These are phyloP conservation scores for Nycticorax nycticorax DNA, from an alignment of 2,113 vertebrate genomes.

Conservation along the genomic window DNA sequence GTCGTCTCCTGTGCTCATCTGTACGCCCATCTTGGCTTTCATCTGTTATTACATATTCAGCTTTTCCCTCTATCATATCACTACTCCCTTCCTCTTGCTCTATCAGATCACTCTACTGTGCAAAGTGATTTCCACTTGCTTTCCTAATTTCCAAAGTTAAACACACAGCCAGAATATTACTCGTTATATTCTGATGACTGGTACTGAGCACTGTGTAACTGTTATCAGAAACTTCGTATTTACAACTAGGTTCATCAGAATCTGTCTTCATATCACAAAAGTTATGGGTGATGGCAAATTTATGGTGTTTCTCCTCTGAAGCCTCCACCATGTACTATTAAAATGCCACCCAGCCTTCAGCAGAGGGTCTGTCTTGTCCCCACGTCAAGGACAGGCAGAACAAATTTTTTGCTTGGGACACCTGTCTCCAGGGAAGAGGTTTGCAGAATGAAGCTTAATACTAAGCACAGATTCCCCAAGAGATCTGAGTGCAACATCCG, in stretches of 20 bases:
- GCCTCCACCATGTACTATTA: background rate
- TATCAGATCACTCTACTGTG: background rate
- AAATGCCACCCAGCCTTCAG: background rate
- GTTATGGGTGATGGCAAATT: accelerated
- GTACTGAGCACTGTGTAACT: background rate
- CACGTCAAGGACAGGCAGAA: background rate
- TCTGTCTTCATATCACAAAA: background rate
- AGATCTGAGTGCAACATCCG: too few species aligned
- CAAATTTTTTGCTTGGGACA: too few species aligned
- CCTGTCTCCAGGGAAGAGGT: background rate
- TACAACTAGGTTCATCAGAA: background rate
- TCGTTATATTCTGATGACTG: background rate
- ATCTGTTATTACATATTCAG: background rate
- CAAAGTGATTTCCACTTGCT: background rate
- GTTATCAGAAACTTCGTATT: background rate
- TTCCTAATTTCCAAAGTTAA: background rate
- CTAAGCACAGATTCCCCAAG: background rate
- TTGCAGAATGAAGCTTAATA: background rate
- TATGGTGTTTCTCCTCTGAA: background rate
- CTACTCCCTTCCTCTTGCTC: background rate
- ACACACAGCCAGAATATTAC: background rate
- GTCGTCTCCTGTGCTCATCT: background rate
- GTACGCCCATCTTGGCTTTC: background rate
- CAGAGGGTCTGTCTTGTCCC: background rate
- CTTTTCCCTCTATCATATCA: background rate